Evolutionary conservation across 2,113 vertebrate species (phyloP), one percentile per base, ranked within the genome.

Genomic region (Dipodomys spectabilis): DNA sequence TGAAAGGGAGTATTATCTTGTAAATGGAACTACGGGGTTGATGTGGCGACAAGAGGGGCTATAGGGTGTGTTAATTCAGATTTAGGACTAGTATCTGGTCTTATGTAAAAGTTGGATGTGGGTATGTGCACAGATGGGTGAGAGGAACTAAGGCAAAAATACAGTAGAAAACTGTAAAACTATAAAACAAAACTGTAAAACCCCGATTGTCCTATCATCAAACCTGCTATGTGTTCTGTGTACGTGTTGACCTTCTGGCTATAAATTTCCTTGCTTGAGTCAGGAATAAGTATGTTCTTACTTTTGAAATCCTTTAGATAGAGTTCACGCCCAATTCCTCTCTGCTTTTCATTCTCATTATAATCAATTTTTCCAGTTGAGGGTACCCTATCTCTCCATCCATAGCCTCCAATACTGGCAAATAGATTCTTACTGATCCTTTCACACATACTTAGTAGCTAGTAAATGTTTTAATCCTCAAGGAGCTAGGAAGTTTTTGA

Each of bases 401-500:
- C 35, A 2, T 77, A 72, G 27, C 35, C 8, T 82, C 69, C 32
- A 69, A 64, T 45, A n/a, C 39, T 7, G 67, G 78, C 32, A 88
- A 83, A 73, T 75, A 92, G 85, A 84, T 92, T 94, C 44, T 84
- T 44, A 39, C 69, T 16, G 73, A 87, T 88, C 73, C 27, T 82
- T 87, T 86, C 86, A 91, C 16, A 84, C 18, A 28, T 19, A 57
- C 71, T 79, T 81, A 93, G 49, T 64, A 62, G 77, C 83, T 86
- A n/a, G 60, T 88, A 67, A 90, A 77, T 86, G 82, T 80, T 95
- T 94, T 32, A 82, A 91, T 96, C 27, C 60, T 91, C 67, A 92
- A 90, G 81, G 77, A 92, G 49, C 39, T 45, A 80, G 86, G 30
- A 90, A 85, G 88, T 82, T 75, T 95, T 82, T 91, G 92, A 94